A percentile compares a stretch with the other conserved stretches of the same genome.
phyloP scores from a whole-genome alignment of 2,888 invertebrate genomes.

The Xylota sylvarum region DNA sequence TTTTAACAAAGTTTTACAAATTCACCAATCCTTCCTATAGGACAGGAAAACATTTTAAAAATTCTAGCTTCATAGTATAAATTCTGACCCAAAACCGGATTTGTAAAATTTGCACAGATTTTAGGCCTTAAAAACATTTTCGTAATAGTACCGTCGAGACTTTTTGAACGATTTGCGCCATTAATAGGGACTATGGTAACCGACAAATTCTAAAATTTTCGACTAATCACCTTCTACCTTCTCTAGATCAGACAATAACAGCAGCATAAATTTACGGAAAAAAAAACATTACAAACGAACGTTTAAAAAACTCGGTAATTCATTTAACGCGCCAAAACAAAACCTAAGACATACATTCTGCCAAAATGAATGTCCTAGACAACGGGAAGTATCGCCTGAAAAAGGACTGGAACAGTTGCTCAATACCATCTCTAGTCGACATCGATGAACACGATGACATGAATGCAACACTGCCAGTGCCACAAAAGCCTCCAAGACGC shows the following conservation, averaged over 20 bases:
- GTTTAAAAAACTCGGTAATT: constrained; percentile 43
- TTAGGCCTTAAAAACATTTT: background rate
- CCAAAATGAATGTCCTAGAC: constrained; percentile 83
- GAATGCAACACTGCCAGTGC: constrained; percentile 78
- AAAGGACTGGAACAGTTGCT: constrained; percentile 84
- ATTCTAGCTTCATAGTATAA: too few species aligned
- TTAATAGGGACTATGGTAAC: background rate
- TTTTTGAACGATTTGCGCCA: constrained; percentile 65
- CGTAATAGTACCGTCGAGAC: background rate
- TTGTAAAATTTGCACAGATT: too few species aligned
- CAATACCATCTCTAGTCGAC: constrained; percentile 84
- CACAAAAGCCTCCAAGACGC: constrained; percentile 83
- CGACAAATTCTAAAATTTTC: background rate
- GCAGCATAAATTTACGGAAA: constrained; percentile 26
- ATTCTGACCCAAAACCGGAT: too few species aligned
- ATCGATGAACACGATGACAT: constrained; percentile 82
- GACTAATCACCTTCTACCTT: constrained; percentile 18
- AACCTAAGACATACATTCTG: constrained; percentile 13
- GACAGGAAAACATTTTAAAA: too few species aligned
- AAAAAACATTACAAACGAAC: constrained; percentile 18
- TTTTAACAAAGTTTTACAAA: too few species aligned
- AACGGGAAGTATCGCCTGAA: constrained; percentile 84
- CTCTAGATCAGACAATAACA: constrained; percentile 55
- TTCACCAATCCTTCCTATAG: too few species aligned
- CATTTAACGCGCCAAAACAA: constrained; percentile 3